phyloP scores from a whole-genome alignment of 2,888 invertebrate genomes.

The Conomelus anceps region DNA sequence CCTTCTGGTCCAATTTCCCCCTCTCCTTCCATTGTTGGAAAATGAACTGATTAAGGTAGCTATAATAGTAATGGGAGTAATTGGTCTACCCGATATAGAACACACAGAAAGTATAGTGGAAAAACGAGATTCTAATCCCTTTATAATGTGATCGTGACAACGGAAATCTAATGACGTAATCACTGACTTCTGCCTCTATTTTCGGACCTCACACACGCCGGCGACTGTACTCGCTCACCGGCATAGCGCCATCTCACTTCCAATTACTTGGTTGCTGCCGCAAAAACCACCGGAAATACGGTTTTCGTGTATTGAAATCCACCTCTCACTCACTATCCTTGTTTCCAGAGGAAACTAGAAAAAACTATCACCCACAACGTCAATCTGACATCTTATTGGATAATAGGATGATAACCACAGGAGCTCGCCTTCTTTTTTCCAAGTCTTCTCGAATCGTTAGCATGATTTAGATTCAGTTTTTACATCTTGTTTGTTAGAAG shows the following conservation, averaged over 20 bases:
- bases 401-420: neutral
- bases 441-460: neutral
- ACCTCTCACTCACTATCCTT: too few species aligned
- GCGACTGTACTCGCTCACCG: too few species aligned
- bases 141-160: neutral
- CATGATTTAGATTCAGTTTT: neutral
- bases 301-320: neutral
- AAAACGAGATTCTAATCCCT: neutral
- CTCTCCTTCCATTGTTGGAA: neutral
- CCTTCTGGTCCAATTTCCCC: neutral
- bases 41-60: neutral
- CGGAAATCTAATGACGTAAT: neutral
- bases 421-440: neutral
- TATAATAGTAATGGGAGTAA: neutral
- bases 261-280: neutral
- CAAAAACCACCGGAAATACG: neutral
- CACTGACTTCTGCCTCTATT: neutral
- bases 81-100: neutral
- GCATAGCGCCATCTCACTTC: neutral
- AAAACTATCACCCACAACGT: neutral
- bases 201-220: neutral
- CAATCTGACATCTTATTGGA: neutral
- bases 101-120: neutral
- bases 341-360: neutral
- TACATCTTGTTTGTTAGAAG: neutral